Conservation (phyloP, 2,113 vertebrate species). For the Sphaerodactylus townsendi region DNA sequence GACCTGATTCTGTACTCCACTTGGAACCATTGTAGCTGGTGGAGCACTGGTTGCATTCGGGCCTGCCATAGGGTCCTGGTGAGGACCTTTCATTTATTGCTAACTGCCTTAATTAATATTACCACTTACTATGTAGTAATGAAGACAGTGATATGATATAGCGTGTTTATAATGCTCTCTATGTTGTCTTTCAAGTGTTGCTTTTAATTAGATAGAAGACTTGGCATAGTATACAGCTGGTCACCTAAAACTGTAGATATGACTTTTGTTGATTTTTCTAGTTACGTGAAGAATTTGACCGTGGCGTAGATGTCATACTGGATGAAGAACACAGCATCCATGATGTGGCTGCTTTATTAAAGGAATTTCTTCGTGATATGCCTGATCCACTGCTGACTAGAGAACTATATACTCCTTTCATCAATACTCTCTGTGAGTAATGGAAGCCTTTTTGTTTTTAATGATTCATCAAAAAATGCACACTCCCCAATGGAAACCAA, state of each 20-base stretch:
- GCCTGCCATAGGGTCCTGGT: too few relatives aligned
- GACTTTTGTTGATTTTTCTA: slow-evolving; percentile 64
- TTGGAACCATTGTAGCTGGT: too few relatives aligned
- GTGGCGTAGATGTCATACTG: slow-evolving; percentile 87
- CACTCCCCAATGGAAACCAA: not conserved
- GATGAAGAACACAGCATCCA: slow-evolving; percentile 94
- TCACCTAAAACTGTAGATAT: not conserved
- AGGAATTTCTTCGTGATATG: slow-evolving; percentile 97
- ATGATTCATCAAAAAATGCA: not conserved
- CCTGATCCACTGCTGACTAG: slow-evolving; percentile 93
- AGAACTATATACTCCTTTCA: slow-evolving; percentile 95
- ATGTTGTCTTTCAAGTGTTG: too few relatives aligned
- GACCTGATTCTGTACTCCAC: too few relatives aligned
- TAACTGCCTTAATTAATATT: too few relatives aligned
- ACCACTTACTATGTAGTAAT: too few relatives aligned
- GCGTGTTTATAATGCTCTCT: too few relatives aligned
- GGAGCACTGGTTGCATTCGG: too few relatives aligned
- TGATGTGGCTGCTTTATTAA: slow-evolving; percentile 92
- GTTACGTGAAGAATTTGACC: slow-evolving; percentile 95
- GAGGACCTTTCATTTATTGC: too few relatives aligned
- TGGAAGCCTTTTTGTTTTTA: slow-evolving; percentile 10
- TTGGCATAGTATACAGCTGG: not conserved
- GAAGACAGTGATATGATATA: too few relatives aligned
- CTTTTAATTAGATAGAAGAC: not conserved
- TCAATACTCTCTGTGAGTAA: slow-evolving; percentile 89